These are phyloP conservation scores for Gastrophryne carolinensis DNA, from an alignment of 2,797 vertebrate species.

Conservation along the genomic window DNA sequence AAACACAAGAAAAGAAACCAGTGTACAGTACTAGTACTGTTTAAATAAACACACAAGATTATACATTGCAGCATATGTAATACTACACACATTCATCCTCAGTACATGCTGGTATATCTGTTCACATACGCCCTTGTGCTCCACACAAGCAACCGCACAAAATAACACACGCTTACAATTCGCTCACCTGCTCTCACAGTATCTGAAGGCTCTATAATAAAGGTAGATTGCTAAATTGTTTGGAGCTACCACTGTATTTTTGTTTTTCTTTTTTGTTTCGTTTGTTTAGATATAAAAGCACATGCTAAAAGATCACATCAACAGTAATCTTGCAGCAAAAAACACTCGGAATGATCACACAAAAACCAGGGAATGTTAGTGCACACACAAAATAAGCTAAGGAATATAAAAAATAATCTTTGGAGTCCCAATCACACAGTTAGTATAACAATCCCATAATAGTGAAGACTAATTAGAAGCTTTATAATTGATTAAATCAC, in stretches of 20 bases:
- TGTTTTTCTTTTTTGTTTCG: constrained; percentile 57
- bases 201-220: constrained; percentile 80
- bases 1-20: constrained; percentile 75
- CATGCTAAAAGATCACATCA: constrained; percentile 81
- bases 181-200: constrained; percentile 76
- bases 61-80: constrained; percentile 79
- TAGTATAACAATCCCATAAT: constrained; percentile 79
- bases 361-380: constrained; percentile 84
- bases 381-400: constrained; percentile 72
- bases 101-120: constrained; percentile 79
- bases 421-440: constrained; percentile 82
- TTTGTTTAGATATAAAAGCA: constrained; percentile 78
- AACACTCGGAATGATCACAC: constrained; percentile 77
- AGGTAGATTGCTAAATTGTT: constrained; percentile 82
- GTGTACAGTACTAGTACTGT: constrained; percentile 87
- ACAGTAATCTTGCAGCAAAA: constrained; percentile 75
- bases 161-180: constrained; percentile 57
- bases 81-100: constrained; percentile 73
- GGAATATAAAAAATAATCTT: constrained; percentile 69
- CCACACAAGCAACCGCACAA: constrained; percentile 49
- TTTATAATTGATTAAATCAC: constrained; percentile 79
- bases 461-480: constrained; percentile 79
- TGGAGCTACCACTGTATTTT: constrained; percentile 71
- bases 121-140: constrained; percentile 64
- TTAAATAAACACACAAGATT: constrained; percentile 85